These are phyloP conservation scores for Rhinogobio ventralis DNA, from an alignment of 2,797 vertebrate species.

Conservation along the genomic window DNA sequence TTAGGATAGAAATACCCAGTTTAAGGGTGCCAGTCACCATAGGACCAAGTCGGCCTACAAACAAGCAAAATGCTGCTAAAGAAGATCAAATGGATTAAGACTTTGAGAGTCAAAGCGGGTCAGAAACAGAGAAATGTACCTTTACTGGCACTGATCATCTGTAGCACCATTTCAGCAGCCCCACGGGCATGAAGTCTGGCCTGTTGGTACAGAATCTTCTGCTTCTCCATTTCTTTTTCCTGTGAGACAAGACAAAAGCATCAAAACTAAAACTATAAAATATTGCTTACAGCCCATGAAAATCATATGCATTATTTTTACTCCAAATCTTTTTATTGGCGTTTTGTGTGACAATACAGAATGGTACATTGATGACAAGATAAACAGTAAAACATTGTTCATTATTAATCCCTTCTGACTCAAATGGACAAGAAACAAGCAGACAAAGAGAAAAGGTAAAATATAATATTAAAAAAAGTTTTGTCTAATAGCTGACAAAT, in stretches of 20 bases:
- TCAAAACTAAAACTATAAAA: neutral
- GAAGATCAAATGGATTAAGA: neutral
- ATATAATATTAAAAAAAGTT: neutral
- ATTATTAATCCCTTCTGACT: neutral
- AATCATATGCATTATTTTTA: neutral
- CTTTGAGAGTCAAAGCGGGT: neutral
- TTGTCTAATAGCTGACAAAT: neutral
- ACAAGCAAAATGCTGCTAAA: neutral
- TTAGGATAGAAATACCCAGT: conserved; percentile 95
- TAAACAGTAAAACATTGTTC: neutral
- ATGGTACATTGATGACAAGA: neutral
- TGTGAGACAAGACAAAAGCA: conserved; percentile 64
- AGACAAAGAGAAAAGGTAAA: neutral
- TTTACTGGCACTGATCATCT: conserved; percentile 98
- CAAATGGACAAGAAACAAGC: neutral
- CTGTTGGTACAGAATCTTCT: conserved; percentile 97
- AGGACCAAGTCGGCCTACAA: conserved; percentile 87
- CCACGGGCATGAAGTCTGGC: conserved; percentile 95
- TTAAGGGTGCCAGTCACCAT: conserved; percentile 97
- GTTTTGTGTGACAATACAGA: neutral
- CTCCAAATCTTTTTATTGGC: neutral
- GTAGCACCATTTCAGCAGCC: conserved; percentile 97
- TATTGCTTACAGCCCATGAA: neutral
- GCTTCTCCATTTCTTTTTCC: conserved; percentile 99
- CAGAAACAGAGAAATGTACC: conserved; percentile 72